Conservation (phyloP, 2,113 vertebrate species). For the Eublepharis macularius region DNA sequence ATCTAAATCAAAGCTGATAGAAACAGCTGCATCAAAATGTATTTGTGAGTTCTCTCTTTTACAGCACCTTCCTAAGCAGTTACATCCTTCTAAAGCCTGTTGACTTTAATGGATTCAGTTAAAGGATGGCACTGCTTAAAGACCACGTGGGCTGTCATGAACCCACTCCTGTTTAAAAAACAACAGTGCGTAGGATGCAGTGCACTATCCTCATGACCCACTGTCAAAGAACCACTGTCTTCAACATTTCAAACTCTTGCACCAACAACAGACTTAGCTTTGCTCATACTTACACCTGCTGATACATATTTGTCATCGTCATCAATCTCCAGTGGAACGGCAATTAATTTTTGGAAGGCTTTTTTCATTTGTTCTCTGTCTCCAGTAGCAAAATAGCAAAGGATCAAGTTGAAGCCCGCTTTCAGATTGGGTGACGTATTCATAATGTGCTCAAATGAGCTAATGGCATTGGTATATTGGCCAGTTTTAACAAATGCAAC, state of each 20-base stretch:
- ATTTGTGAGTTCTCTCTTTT: conserved; percentile 7
- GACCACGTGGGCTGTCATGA: neutral
- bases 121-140: too few relatives aligned
- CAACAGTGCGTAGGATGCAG: neutral
- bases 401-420: conserved; percentile 91
- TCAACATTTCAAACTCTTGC: neutral
- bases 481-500: conserved; percentile 91
- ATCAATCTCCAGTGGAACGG: conserved; percentile 88
- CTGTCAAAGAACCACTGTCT: neutral
- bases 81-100: too few relatives aligned
- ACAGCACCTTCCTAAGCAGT: too few relatives aligned
- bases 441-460: conserved; percentile 95
- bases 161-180: neutral
- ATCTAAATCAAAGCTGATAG: too few relatives aligned
- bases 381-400: conserved; percentile 91
- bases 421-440: conserved; percentile 87
- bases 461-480: conserved; percentile 90
- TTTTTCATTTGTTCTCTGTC: conserved; percentile 95
- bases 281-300: conserved; percentile 80
- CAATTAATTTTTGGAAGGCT: conserved; percentile 92
- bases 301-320: conserved; percentile 93
- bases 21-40: neutral
- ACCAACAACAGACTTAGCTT: neutral
- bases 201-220: neutral
- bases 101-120: too few relatives aligned